Conservation (phyloP, 1,140 invertebrate species). For the Leguminivora glycinivorella region DNA sequence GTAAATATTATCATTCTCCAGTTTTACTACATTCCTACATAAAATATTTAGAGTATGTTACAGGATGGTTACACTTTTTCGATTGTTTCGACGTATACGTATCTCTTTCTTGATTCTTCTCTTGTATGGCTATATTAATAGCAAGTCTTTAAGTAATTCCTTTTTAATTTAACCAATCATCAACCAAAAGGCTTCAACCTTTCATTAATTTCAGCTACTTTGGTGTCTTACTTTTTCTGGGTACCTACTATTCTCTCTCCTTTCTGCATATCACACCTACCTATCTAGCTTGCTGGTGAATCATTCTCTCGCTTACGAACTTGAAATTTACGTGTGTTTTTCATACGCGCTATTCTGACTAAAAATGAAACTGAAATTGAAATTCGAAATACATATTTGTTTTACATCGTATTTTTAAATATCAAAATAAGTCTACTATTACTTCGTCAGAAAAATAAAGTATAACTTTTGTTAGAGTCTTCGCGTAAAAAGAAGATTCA, state of each 20-base stretch:
- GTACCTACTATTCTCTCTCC: too few species aligned
- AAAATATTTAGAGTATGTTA: too few species aligned
- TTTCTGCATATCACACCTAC: background rate
- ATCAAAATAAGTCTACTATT: too few species aligned
- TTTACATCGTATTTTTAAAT: background rate
- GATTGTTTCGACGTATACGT: too few species aligned
- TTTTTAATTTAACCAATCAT: background rate
- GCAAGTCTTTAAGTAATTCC: background rate
- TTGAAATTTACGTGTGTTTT: conserved; percentile 1
- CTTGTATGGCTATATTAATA: background rate
- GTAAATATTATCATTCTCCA: too few species aligned
- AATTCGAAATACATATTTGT: background rate
- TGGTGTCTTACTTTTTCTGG: background rate
- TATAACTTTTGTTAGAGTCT: too few species aligned
- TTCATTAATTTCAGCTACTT: background rate
- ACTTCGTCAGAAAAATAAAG: background rate
- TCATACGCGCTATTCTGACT: background rate
- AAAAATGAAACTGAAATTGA: background rate
- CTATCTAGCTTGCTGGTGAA: background rate
- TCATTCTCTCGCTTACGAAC: background rate
- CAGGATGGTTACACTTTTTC: too few species aligned
- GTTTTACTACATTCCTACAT: background rate
- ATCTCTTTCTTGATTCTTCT: too few species aligned
- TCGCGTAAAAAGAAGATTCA: too few species aligned
- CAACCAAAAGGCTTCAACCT: too few species aligned